A percentile compares a stretch with the other conserved stretches of the same genome.
Conservation (phyloP, 2,888 invertebrate species). For the Melanostoma scalare region DNA sequence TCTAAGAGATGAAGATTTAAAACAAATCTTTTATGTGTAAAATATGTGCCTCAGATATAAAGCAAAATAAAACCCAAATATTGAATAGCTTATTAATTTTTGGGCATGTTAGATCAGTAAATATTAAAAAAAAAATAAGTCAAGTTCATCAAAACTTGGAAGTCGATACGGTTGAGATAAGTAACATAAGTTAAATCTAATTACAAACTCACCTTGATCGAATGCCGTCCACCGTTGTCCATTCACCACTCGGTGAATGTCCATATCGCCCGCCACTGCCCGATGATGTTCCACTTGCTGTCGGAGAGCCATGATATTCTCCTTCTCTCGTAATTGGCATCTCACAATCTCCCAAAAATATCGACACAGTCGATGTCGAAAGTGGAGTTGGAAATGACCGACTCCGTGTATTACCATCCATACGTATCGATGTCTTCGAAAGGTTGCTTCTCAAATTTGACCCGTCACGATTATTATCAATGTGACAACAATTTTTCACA, state of each 20-base stretch:
- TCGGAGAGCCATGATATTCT: constrained; percentile 65
- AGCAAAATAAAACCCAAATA: too few relatives aligned
- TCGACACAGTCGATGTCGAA: constrained; percentile 75
- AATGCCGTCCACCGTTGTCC: constrained; percentile 45
- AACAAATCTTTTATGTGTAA: too few relatives aligned
- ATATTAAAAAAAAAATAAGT: not conserved
- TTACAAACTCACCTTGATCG: constrained; percentile 54
- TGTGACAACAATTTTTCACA: constrained; percentile 21
- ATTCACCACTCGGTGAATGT: constrained; percentile 63
- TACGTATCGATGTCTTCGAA: constrained; percentile 73
- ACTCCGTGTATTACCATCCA: constrained; percentile 35
- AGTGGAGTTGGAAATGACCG: constrained; percentile 26
- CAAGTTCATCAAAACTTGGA: not conserved
- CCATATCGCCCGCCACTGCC: constrained; percentile 54
- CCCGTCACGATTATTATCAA: constrained; percentile 41
- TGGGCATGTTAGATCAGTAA: too few relatives aligned
- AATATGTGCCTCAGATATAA: too few relatives aligned
- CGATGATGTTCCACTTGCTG: constrained; percentile 64
- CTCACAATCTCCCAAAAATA: constrained; percentile 78
- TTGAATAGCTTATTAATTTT: too few relatives aligned
- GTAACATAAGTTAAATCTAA: not conserved
- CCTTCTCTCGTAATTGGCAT: constrained; percentile 77
- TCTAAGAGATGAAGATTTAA: too few relatives aligned
- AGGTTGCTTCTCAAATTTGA: constrained; percentile 49
- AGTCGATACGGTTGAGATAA: too few relatives aligned